Evolutionary conservation across 2,888 invertebrate genomes (phyloP), one percentile per base, ranked within the genome.

Genomic region (Oxyteleia sp.): DNA sequence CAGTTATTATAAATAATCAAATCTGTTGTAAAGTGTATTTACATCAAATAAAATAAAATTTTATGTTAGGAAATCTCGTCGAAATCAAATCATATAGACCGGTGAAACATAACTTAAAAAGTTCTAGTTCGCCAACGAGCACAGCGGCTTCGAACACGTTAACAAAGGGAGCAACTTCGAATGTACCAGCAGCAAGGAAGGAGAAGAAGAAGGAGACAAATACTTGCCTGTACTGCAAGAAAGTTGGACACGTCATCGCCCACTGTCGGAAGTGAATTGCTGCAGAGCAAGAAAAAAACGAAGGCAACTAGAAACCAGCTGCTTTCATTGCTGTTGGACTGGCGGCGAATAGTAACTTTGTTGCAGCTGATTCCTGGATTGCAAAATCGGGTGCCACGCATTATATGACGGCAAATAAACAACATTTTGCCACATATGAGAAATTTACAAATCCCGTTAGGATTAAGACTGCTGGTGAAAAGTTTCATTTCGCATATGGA

Each of bases 141-240:
- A n/a, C n/a, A n/a, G n/a, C n/a, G n/a, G n/a, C n/a, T n/a, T n/a
- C n/a, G n/a, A n/a, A n/a, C n/a, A n/a, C n/a, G n/a, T n/a, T n/a
- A n/a, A n/a, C n/a, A n/a, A n/a, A n/a, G n/a, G n/a, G n/a, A n/a
- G n/a, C n/a, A n/a, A n/a, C n/a, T n/a, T n/a, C n/a, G n/a, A n/a
- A n/a, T n/a, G n/a, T n/a, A n/a, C n/a, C n/a, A n/a, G n/a, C n/a
- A n/a, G n/a, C n/a, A n/a, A n/a, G n/a, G n/a, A n/a, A n/a, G n/a
- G n/a, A n/a, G n/a, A n/a, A n/a, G n/a, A n/a, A n/a, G n/a, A n/a
- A n/a, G n/a, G n/a, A n/a, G n/a, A n/a, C n/a, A n/a, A n/a, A n/a
- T n/a, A n/a, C n/a, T n/a, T 83, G 83, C 45, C 16, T 69, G 10
- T 85, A 84, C 64, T 84, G 83, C 16, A 85, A 85, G 66, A 85